A percentile compares a stretch with the other conserved stretches of the same genome.
These are phyloP conservation scores for Acrobasis suavella DNA, from an alignment of 2,888 invertebrate species.

Conservation along the genomic window DNA sequence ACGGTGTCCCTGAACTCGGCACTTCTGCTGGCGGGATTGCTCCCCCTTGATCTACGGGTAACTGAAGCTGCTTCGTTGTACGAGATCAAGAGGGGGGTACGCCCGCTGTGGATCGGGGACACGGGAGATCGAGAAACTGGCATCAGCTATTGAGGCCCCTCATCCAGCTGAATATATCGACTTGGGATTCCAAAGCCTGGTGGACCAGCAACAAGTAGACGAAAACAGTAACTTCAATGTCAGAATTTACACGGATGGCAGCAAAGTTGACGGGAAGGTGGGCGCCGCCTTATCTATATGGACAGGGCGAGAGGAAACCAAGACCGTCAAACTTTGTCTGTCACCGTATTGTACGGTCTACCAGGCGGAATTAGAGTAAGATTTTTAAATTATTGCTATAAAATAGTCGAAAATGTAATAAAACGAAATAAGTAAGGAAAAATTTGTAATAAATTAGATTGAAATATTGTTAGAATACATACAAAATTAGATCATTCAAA, in stretches of 20 bases:
- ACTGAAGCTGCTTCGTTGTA: slow-evolving; percentile 31
- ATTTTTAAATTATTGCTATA: too few species aligned
- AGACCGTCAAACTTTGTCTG: slow-evolving; percentile 24
- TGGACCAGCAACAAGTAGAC: slow-evolving; percentile 12
- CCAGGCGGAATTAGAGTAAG: slow-evolving; percentile 33
- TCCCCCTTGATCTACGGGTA: slow-evolving; percentile 32
- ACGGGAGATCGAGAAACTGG: slow-evolving; percentile 29
- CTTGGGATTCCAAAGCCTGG: slow-evolving; percentile 19
- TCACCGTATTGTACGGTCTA: too few species aligned
- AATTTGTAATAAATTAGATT: too few species aligned
- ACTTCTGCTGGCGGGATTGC: too few species aligned
- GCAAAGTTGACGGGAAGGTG: slow-evolving; percentile 24
- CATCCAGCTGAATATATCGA: slow-evolving; percentile 26
- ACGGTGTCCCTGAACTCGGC: slow-evolving; percentile 31
- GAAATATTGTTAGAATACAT: too few species aligned
- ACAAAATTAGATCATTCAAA: too few species aligned
- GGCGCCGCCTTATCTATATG: slow-evolving; percentile 29
- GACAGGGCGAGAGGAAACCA: slow-evolving; percentile 23
- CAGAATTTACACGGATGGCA: slow-evolving; percentile 27
- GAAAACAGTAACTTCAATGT: not conserved
- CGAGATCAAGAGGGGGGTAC: slow-evolving; percentile 29
- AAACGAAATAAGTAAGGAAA: too few species aligned
- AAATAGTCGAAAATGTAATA: too few species aligned
- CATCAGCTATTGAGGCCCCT: not conserved
- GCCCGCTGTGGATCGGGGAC: slow-evolving; percentile 24